Conservation (phyloP, 2,113 vertebrate species). For the Gorsachius goisagi region DNA sequence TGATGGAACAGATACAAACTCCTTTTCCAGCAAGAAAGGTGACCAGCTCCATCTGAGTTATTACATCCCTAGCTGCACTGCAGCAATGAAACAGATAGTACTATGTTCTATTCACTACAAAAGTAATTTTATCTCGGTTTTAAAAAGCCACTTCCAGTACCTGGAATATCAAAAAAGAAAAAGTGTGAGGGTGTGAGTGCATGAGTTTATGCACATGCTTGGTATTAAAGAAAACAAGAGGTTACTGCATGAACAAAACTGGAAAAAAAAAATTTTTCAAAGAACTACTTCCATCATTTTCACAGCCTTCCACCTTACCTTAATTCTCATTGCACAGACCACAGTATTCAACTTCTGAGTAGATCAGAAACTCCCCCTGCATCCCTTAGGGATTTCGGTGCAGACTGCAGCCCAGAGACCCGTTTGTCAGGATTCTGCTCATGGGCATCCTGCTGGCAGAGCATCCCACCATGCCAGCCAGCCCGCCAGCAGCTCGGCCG, state of each 20-base stretch:
- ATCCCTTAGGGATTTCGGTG: accelerated
- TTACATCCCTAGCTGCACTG: neutral
- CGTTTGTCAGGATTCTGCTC: neutral
- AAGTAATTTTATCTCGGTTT: neutral
- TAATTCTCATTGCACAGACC: neutral
- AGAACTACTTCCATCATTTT: neutral
- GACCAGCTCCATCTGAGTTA: neutral
- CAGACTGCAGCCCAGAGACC: too few species aligned
- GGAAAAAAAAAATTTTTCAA: neutral
- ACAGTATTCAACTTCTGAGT: neutral
- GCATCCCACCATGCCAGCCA: neutral
- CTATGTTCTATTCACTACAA: neutral
- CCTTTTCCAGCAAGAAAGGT: neutral
- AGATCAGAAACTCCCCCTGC: neutral
- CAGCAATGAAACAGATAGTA: neutral
- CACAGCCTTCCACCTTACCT: neutral
- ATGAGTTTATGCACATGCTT: neutral
- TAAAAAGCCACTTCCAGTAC: neutral
- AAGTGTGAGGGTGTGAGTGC: neutral
- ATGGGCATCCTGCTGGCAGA: accelerated
- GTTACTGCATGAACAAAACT: neutral
- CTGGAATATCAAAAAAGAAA: neutral
- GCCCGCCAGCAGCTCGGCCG: accelerated
- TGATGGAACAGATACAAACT: neutral
- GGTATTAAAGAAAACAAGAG: neutral